phyloP scores from a whole-genome alignment of 2,113 vertebrate species.

The Cervus canadensis region DNA sequence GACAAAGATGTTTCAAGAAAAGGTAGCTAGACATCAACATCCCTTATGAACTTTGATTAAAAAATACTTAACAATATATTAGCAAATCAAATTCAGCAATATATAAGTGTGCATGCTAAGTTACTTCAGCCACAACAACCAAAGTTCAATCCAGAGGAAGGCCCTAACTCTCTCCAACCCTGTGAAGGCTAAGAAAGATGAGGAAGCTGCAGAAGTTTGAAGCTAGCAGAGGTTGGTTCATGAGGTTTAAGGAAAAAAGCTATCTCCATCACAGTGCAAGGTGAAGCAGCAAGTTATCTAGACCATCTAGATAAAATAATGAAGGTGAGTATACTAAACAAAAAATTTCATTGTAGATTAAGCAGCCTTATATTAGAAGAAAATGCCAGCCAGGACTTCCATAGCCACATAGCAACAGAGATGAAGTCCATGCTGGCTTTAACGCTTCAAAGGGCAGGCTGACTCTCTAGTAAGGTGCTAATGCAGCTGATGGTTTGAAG shows the following conservation, averaged over 20 bases:
- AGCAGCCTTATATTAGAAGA: neutral
- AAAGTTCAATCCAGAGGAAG: neutral
- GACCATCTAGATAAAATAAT: neutral
- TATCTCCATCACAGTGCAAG: neutral
- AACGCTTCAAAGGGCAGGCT: neutral
- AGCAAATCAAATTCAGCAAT: neutral
- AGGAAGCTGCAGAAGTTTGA: neutral
- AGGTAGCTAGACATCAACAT: neutral
- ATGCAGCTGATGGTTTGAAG: neutral
- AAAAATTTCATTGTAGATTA: neutral
- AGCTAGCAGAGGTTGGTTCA: neutral
- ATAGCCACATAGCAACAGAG: neutral
- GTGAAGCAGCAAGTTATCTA: neutral
- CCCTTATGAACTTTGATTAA: neutral
- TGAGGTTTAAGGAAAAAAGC: neutral
- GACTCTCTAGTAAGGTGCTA: neutral
- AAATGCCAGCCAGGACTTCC: neutral
- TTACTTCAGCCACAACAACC: neutral
- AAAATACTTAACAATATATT: neutral
- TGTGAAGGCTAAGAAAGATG: neutral
- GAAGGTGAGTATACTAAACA: neutral
- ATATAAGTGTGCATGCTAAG: neutral
- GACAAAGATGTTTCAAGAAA: neutral
- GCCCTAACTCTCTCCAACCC: neutral
- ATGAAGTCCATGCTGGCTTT: neutral